Evolutionary conservation across 2,797 vertebrate genomes (phyloP).

Genomic region (Rhinophrynus dorsalis): DNA sequence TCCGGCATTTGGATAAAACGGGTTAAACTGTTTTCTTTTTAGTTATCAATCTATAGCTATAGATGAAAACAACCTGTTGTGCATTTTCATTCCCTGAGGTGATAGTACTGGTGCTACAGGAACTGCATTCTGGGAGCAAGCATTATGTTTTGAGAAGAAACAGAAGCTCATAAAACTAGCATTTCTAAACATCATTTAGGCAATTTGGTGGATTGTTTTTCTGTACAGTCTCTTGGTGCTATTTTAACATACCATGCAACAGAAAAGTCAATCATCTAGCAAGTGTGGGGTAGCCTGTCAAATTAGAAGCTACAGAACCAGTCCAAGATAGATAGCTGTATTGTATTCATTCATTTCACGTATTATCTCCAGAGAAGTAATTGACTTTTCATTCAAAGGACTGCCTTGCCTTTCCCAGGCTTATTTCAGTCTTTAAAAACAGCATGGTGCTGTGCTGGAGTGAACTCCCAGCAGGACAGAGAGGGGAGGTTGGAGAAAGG

Average conservation of each 20-base stretch:
- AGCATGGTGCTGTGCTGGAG: constrained; percentile 56
- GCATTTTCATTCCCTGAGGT: background rate
- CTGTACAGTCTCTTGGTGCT: background rate
- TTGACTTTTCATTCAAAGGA: constrained; percentile 51
- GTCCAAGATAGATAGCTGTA: constrained; percentile 50
- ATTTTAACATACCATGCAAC: background rate
- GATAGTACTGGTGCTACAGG: too few relatives aligned
- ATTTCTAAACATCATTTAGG: too few relatives aligned
- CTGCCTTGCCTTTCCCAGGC: constrained; percentile 48
- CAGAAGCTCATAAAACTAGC: too few relatives aligned
- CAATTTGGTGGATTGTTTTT: background rate
- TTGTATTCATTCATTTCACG: constrained; percentile 62
- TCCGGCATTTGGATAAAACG: too few relatives aligned
- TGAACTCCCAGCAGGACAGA: constrained; percentile 65
- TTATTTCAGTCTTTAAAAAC: constrained; percentile 39
- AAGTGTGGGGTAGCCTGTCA: constrained; percentile 16
- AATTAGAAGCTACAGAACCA: constrained; percentile 15
- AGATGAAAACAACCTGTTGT: too few relatives aligned
- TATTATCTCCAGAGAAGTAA: constrained; percentile 57
- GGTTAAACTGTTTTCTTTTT: too few relatives aligned
- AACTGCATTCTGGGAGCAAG: background rate
- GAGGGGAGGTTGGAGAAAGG: constrained; percentile 71
- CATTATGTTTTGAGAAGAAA: background rate
- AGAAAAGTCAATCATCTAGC: background rate
- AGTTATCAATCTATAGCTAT: too few relatives aligned